A percentile compares a stretch with the other conserved stretches of the same genome.
Evolutionary conservation across 2,888 invertebrate species (phyloP).

Genomic region (Nowickia ferox): DNA sequence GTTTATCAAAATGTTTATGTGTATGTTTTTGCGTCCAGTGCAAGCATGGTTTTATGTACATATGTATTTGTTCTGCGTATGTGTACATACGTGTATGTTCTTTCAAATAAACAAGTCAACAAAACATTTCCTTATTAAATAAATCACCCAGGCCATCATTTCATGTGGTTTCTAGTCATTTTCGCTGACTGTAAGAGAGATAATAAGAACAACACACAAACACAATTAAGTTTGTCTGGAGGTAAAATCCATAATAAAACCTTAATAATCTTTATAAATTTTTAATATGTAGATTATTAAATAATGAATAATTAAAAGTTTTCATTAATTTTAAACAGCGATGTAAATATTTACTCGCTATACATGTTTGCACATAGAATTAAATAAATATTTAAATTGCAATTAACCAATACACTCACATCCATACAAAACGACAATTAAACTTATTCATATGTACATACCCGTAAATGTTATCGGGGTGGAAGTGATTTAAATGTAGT

Average conservation of each 20-base stretch:
- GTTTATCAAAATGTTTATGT: background rate
- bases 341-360: conserved; percentile 55
- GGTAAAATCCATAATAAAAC: conserved; percentile 25
- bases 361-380: conserved; percentile 20
- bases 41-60: background rate
- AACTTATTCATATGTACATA: conserved; percentile 14
- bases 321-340: conserved; percentile 49
- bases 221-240: conserved; percentile 49
- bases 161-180: conserved; percentile 5
- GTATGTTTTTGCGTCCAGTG: background rate
- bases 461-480: conserved; percentile 34
- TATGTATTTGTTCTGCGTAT: too few relatives aligned
- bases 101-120: conserved; percentile 7
- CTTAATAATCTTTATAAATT: background rate
- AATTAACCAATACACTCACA: conserved; percentile 52
- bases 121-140: conserved; percentile 43
- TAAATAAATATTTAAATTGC: conserved; percentile 61
- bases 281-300: background rate
- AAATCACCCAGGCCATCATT: conserved; percentile 2
- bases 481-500: conserved; percentile 51
- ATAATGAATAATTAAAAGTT: conserved; percentile 39
- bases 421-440: conserved; percentile 26
- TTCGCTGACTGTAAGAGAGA: conserved; percentile 12
- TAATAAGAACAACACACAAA: conserved; percentile 27
- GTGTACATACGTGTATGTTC: background rate